These are phyloP conservation scores for human DNA, from an alignment of 2,113 vertebrate species.

Conservation along the genomic window GRCh38 chr9:38681501-38682000, in stretches of 20 bases:
- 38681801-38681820: not conserved
- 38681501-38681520: too few species aligned
- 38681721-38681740: not conserved
- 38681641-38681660: too few species aligned
- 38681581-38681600: not conserved
- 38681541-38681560: too few species aligned
- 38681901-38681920: not conserved
- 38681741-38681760: not conserved
- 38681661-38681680: too few species aligned
- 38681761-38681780: not conserved
- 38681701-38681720: not conserved
- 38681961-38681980: not conserved
- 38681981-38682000: not conserved
- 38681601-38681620: not conserved
- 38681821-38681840: not conserved
- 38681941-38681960: not conserved
- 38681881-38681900: not conserved
- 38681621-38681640: too few species aligned
- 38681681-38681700: not conserved
- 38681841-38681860: conserved; percentile 48
- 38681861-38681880: not conserved
- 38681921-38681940: not conserved
- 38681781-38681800: not conserved
- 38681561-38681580: too few species aligned
- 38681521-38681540: too few species aligned